A percentile compares a stretch with the other conserved stretches of the same genome.
phyloP scores from a whole-genome alignment of 2,888 invertebrate species.

The Agrilus biguttatus region DNA sequence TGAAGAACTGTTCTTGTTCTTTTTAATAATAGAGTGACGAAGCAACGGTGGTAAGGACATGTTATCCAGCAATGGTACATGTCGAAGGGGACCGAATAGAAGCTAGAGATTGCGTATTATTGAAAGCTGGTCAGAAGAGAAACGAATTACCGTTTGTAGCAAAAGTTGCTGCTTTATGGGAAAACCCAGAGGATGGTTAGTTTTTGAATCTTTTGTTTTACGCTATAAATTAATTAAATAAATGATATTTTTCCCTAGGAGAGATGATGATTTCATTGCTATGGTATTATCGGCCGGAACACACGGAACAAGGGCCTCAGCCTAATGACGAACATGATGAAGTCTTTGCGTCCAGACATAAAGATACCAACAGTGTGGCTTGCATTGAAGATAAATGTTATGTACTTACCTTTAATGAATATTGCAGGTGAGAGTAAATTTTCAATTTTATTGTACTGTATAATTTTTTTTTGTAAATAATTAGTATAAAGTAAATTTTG shows the following conservation, averaged over 20 bases:
- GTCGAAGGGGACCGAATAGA: constrained; percentile 73
- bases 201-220: constrained; percentile 3
- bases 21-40: constrained; percentile 51
- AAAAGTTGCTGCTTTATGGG: constrained; percentile 88
- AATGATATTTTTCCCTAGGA: constrained; percentile 39
- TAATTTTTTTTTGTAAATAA: no score
- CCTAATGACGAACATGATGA: constrained; percentile 74
- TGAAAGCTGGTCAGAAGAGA: constrained; percentile 69
- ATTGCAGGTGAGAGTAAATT: constrained; percentile 62
- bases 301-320: constrained; percentile 79
- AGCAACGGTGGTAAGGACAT: constrained; percentile 57
- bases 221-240: constrained; percentile 1
- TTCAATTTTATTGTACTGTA: constrained; percentile 1
- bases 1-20: no score
- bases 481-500: no score
- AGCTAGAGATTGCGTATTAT: constrained; percentile 80
- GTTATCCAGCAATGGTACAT: constrained; percentile 85
- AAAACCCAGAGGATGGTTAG: constrained; percentile 82
- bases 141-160: constrained; percentile 90
- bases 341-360: constrained; percentile 89
- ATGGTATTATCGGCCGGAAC: constrained; percentile 97
- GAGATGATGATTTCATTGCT: constrained; percentile 96
- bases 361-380: constrained; percentile 90
- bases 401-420: constrained; percentile 91
- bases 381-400: constrained; percentile 97